Evolutionary conservation across 2,888 invertebrate species (phyloP).

Genomic region (Ellobium chinense): DNA sequence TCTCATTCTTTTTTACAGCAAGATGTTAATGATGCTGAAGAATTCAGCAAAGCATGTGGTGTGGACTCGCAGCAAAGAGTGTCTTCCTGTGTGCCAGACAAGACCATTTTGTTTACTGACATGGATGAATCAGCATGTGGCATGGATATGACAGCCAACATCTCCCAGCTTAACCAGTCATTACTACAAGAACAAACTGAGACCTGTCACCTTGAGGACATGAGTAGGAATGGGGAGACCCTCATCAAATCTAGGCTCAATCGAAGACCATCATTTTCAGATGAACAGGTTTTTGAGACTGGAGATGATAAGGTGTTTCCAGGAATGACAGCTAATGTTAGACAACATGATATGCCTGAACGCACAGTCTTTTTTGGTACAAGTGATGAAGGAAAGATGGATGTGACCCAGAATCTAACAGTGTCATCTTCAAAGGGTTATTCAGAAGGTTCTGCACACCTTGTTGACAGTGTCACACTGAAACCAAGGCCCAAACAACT

Average conservation of each 20-base stretch:
- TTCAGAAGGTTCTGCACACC: not conserved
- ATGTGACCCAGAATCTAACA: not conserved
- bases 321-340: not conserved
- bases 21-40: not conserved
- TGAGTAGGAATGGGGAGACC: not conserved
- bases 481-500: not conserved
- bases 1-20: not conserved
- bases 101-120: conserved; percentile 18
- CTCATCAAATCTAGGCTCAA: not conserved
- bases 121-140: conserved; percentile 9
- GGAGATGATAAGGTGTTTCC: not conserved
- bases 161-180: conserved; percentile 13
- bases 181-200: not conserved
- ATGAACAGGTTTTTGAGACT: not conserved
- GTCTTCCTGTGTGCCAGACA: too few relatives aligned
- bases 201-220: not conserved
- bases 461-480: not conserved
- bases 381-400: not conserved
- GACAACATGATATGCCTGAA: not conserved
- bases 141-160: conserved; percentile 35
- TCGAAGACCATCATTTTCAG: conserved; percentile 32
- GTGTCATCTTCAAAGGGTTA: not conserved
- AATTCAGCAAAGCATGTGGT: not conserved
- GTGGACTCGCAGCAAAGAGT: not conserved
- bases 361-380: conserved; percentile 2